Conservation (phyloP, 2,888 invertebrate genomes). For the Trissonchulus latispiculum region DNA sequence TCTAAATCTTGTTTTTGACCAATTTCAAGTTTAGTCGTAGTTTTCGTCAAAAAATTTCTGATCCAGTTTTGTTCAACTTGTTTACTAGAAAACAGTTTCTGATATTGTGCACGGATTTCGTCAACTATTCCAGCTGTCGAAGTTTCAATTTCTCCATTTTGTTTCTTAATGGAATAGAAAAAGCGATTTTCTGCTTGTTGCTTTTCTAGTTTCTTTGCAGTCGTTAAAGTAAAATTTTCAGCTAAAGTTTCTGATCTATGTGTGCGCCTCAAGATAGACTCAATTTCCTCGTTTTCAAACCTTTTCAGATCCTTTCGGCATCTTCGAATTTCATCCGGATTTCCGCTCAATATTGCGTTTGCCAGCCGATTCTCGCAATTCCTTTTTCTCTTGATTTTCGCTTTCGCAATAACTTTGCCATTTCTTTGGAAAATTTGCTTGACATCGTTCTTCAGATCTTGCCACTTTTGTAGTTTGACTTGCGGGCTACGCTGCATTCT, state of each 20-base stretch:
- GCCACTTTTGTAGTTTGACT: too few relatives aligned
- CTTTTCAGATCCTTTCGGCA: neutral
- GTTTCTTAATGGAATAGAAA: neutral
- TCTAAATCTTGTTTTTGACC: too few relatives aligned
- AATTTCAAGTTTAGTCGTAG: too few relatives aligned
- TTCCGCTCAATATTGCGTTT: neutral
- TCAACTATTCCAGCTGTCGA: neutral
- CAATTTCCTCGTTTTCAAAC: neutral
- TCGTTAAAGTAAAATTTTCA: neutral
- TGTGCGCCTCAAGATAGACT: neutral
- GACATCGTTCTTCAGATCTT: neutral
- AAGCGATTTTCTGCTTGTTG: neutral
- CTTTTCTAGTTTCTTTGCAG: neutral
- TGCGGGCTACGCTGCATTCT: too few relatives aligned
- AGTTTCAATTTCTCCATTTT: neutral
- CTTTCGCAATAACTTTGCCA: neutral
- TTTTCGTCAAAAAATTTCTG: too few relatives aligned
- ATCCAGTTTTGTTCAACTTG: too few relatives aligned
- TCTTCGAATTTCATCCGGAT: neutral
- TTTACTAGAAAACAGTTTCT: too few relatives aligned
- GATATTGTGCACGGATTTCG: neutral
- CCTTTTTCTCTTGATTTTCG: neutral
- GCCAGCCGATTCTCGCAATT: neutral
- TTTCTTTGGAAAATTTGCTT: neutral
- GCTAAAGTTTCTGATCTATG: neutral